These are phyloP conservation scores for Aplodontia rufa DNA, from an alignment of 2,113 vertebrate species.

Conservation along the genomic window DNA sequence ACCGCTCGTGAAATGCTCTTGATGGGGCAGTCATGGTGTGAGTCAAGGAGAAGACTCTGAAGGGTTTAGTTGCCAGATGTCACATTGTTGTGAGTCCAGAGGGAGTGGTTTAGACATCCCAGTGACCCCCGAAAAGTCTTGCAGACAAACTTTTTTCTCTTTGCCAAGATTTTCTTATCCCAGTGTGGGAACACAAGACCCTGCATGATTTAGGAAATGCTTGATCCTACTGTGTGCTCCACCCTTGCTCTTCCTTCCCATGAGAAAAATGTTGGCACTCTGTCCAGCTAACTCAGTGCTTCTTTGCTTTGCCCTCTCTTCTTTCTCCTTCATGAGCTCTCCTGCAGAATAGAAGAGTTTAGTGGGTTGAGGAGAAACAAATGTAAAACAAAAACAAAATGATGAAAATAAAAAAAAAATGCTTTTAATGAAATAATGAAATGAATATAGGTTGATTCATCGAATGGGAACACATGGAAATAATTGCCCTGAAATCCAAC, in stretches of 20 bases:
- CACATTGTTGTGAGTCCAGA: not conserved
- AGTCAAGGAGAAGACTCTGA: slow-evolving; percentile 28
- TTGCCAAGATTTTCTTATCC: not conserved
- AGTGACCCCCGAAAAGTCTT: not conserved
- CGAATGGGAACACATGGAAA: slow-evolving; percentile 61
- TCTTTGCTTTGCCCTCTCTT: not conserved
- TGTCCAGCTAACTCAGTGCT: not conserved
- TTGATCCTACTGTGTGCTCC: not conserved
- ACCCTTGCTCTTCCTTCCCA: not conserved
- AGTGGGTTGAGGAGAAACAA: slow-evolving; percentile 23
- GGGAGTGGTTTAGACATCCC: not conserved
- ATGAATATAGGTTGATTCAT: slow-evolving; percentile 61
- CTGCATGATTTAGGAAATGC: not conserved
- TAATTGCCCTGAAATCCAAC: slow-evolving; percentile 27
- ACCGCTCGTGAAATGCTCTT: not conserved
- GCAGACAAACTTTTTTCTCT: not conserved
- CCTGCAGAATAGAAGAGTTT: not conserved
- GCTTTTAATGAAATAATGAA: slow-evolving; percentile 25
- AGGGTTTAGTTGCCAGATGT: not conserved
- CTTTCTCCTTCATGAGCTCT: slow-evolving; percentile 35
- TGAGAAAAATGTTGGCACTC: not conserved
- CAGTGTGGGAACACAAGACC: not conserved
- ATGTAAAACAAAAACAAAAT: slow-evolving; percentile 61
- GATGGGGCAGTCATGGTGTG: not conserved
- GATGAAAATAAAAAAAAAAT: slow-evolving; percentile 32